Conservation (phyloP, 1,140 invertebrate genomes). For the Microplitis demolitor region DNA sequence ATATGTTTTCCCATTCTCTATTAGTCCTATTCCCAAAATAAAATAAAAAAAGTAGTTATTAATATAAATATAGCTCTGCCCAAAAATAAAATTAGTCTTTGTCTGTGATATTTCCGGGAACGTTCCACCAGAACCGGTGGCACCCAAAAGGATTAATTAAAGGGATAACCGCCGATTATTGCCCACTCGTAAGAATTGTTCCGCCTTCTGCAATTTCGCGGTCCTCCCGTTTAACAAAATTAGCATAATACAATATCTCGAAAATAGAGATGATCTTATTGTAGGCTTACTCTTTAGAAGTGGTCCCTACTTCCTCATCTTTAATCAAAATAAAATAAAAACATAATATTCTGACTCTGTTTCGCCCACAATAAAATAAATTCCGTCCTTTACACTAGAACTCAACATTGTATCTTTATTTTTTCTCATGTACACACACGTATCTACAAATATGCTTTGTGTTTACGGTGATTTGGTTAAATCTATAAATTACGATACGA, state of each 20-base stretch:
- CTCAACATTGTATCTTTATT: too few relatives aligned
- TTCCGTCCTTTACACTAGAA: not conserved
- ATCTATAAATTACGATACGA: slow-evolving; percentile 57
- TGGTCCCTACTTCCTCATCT: too few relatives aligned
- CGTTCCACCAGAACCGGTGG: not conserved
- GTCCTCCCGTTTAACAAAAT: not conserved
- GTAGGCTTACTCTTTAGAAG: not conserved
- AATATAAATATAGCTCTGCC: too few relatives aligned
- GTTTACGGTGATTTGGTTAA: slow-evolving; percentile 42
- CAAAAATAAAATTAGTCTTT: not conserved
- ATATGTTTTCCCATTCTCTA: too few relatives aligned
- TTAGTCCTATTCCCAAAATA: too few relatives aligned
- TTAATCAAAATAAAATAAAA: too few relatives aligned
- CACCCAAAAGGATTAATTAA: not conserved
- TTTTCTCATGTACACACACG: too few relatives aligned
- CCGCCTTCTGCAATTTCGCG: not conserved
- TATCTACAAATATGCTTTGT: not conserved
- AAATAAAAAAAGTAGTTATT: too few relatives aligned
- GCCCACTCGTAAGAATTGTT: not conserved
- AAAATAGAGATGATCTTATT: not conserved
- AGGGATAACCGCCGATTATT: not conserved
- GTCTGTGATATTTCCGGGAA: not conserved
- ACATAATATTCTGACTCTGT: too few relatives aligned
- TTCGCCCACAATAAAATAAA: too few relatives aligned
- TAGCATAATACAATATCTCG: not conserved